Evolutionary conservation across 1,140 invertebrate species (phyloP).

Genomic region (Campoletis sonorensis): DNA sequence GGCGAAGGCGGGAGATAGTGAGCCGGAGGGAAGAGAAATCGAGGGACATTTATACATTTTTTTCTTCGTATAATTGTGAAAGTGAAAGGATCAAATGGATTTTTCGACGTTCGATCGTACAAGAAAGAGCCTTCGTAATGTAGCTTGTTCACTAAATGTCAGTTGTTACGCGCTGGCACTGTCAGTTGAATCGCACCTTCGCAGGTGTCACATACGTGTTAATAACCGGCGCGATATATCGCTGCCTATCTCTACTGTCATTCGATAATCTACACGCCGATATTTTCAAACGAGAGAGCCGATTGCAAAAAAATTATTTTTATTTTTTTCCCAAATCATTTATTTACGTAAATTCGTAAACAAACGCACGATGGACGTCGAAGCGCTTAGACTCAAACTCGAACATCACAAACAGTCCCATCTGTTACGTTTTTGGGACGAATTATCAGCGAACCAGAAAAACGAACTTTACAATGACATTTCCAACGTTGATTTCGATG

Average conservation of each 20-base stretch:
- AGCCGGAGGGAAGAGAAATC: conserved; percentile 27
- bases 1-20: neutral
- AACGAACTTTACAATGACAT: conserved; percentile 80
- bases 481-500: conserved; percentile 80
- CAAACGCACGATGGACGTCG: conserved; percentile 51
- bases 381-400: conserved; percentile 52
- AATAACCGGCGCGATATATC: neutral
- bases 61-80: conserved; percentile 14
- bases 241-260: conserved; percentile 12
- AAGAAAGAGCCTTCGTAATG: conserved; percentile 8
- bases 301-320: neutral
- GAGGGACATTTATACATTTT: conserved; percentile 27
- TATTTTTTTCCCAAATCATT: neutral
- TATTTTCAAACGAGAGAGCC: neutral
- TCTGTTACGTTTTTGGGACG: conserved; percentile 89
- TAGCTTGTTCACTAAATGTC: conserved; percentile 34
- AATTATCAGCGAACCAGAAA: conserved; percentile 82
- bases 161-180: conserved; percentile 34
- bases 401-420: conserved; percentile 83
- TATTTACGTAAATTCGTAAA: neutral
- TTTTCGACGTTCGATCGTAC: conserved; percentile 12
- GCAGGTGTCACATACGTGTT: conserved; percentile 25
- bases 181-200: conserved; percentile 36
- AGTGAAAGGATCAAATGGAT: conserved; percentile 23
- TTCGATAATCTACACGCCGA: neutral